Conservation (phyloP, 2,113 vertebrate species). For the Leucopsar rothschildi region DNA sequence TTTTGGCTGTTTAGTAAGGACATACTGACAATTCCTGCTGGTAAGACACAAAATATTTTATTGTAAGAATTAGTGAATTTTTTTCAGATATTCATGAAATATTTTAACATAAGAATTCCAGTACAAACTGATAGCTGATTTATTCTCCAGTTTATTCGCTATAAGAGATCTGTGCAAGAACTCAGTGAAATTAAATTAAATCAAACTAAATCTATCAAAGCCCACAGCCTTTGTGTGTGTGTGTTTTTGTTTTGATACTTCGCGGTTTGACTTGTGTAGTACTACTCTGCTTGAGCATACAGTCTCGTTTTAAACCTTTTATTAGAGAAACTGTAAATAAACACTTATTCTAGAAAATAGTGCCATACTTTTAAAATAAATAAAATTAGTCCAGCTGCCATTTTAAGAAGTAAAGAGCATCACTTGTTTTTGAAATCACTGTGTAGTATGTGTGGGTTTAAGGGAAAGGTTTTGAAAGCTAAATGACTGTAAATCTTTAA, state of each 20-base stretch:
- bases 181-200: background rate
- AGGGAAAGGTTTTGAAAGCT: background rate
- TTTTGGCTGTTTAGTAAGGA: background rate
- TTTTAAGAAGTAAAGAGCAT: background rate
- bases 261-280: background rate
- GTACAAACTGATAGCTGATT: background rate
- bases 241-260: background rate
- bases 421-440: background rate
- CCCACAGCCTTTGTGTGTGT: background rate
- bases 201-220: background rate
- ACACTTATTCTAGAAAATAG: background rate
- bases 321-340: background rate
- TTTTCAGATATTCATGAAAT: background rate
- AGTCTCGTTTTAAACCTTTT: background rate
- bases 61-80: background rate
- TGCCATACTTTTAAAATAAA: background rate
- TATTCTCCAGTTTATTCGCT: background rate
- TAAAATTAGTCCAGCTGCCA: background rate
- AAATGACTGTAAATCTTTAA: background rate
- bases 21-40: accelerated
- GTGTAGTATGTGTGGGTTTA: background rate
- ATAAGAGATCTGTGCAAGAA: background rate
- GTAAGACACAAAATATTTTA: background rate
- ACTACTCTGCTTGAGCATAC: background rate
- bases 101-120: background rate